phyloP scores from a whole-genome alignment of 2,797 vertebrate species.

The Danio tinwini region DNA sequence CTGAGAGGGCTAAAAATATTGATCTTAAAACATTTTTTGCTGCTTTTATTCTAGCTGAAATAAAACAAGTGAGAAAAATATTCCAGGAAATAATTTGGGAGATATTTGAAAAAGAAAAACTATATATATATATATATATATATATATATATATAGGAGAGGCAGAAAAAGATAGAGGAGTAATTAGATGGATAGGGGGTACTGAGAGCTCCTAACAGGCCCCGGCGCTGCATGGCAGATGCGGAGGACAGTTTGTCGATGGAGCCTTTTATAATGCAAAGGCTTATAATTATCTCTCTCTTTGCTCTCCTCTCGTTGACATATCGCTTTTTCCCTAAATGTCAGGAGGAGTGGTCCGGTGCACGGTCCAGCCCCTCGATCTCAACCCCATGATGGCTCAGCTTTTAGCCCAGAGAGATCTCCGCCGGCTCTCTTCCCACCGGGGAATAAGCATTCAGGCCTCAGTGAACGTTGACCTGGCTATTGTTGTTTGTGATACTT shows the following conservation, averaged over 20 bases:
- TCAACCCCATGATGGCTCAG: slow-evolving; percentile 66
- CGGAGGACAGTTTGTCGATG: slow-evolving; percentile 83
- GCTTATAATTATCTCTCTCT: slow-evolving; percentile 90
- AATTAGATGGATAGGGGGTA: slow-evolving; percentile 74
- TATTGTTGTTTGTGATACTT: slow-evolving; percentile 98
- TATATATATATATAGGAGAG: background rate
- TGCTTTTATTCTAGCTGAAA: no score
- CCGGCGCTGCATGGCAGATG: slow-evolving; percentile 70
- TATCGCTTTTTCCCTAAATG: slow-evolving; percentile 91
- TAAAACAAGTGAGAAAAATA: no score
- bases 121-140: slow-evolving; percentile 6
- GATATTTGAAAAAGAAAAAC: no score
- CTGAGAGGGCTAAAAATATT: no score
- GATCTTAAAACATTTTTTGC: no score
- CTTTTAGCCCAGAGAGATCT: slow-evolving; percentile 56
- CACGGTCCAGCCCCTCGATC: slow-evolving; percentile 46
- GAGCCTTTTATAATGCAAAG: slow-evolving; percentile 86
- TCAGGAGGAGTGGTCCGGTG: slow-evolving; percentile 81
- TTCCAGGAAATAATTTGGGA: no score
- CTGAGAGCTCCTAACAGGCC: slow-evolving; percentile 64
- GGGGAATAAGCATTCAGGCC: slow-evolving; percentile 88
- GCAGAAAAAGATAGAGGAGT: slow-evolving; percentile 58
- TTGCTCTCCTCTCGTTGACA: slow-evolving; percentile 79
- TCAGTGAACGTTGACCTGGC: slow-evolving; percentile 93
- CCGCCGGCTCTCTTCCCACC: slow-evolving; percentile 70